Evolutionary conservation across 2,797 vertebrate species (phyloP), one percentile per base, ranked within the genome.

Genomic region (Eospalax fontanierii): DNA sequence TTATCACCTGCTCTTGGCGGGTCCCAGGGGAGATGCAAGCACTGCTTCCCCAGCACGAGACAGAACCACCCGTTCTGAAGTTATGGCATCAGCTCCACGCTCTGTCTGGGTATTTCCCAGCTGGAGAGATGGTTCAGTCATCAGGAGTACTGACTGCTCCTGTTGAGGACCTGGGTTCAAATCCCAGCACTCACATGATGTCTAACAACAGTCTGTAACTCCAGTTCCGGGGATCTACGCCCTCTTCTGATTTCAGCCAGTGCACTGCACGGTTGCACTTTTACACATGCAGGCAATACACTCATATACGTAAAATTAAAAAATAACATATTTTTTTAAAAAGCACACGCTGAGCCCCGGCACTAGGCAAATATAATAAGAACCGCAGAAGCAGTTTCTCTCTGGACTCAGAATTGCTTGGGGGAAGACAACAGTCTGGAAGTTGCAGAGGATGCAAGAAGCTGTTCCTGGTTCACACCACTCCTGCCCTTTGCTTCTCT

Each of bases 1-100:
- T 28, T 6, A 6, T 50, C 0, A 3, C 6, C n/a, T 40, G 9
- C 46, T 7, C 16, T 38, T 3, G 0, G 0, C 38, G 24, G 61
- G 57, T 11, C 59, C 59, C 70, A 28, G 59, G 14, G 57, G 1
- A 43, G 33, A n/a, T n/a, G 40, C 22, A 21, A 61, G 8, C 6
- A 12, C 19, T 2, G 2, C 35, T 43, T 24, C 19, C 59, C 22
- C 7, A 26, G 38, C 21, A n/a, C 4, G 19, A 12, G 26, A 68
- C 57, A 46, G 16, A 22, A 1, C 24, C 6, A 43, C 19, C 4
- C 9, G 22, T 11, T 24, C 33, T 26, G 14, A 83, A 84, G 30
- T 63, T 40, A 59, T 22, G 38, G 89, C 7, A 68, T 10, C 10
- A 1, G 30, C 24, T 40, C 59, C n/a, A n/a, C 30, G 38, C 43